Percentiles rank a stretch among this genome's conserved stretches.
phyloP scores from a whole-genome alignment of 1,140 invertebrate genomes.

The Bombus confusus region DNA sequence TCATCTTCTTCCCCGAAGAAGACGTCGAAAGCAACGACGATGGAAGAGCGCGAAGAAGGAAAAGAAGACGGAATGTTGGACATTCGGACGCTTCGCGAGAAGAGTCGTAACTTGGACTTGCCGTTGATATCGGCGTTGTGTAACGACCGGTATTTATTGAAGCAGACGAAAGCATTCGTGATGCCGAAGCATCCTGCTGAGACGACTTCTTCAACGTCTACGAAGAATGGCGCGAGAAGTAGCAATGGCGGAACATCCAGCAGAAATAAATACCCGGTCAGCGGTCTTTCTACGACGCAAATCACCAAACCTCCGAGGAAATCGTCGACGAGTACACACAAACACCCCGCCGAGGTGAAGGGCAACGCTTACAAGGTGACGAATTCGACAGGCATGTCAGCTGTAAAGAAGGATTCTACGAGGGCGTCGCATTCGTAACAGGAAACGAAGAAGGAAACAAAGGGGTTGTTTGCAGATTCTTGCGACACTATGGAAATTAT shows the following conservation, averaged over 20 bases:
- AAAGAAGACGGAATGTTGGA: conserved; percentile 85
- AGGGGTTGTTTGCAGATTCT: neutral
- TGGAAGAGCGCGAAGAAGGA: conserved; percentile 63
- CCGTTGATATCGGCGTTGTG: conserved; percentile 94
- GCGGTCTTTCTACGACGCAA: conserved; percentile 84
- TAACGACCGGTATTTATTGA: conserved; percentile 92
- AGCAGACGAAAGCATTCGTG: conserved; percentile 92
- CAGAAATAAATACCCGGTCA: conserved; percentile 85
- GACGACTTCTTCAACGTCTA: conserved; percentile 64
- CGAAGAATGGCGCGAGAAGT: conserved; percentile 78
- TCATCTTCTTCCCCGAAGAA: conserved; percentile 57
- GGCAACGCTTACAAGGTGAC: conserved; percentile 69
- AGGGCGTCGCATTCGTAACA: conserved; percentile 76
- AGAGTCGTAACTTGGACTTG: conserved; percentile 93
- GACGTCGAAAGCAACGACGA: conserved; percentile 24
- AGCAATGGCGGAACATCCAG: conserved; percentile 76
- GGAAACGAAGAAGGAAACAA: neutral
- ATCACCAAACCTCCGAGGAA: conserved; percentile 84
- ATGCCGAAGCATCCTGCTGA: conserved; percentile 86
- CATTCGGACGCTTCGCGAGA: conserved; percentile 91
- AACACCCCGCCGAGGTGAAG: conserved; percentile 84
- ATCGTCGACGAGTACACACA: conserved; percentile 82
- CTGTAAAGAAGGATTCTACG: conserved; percentile 73
- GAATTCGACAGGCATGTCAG: conserved; percentile 55
- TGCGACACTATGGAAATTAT: conserved; percentile 5